phyloP scores from a whole-genome alignment of 2,888 invertebrate genomes.

The Volucella zonaria region DNA sequence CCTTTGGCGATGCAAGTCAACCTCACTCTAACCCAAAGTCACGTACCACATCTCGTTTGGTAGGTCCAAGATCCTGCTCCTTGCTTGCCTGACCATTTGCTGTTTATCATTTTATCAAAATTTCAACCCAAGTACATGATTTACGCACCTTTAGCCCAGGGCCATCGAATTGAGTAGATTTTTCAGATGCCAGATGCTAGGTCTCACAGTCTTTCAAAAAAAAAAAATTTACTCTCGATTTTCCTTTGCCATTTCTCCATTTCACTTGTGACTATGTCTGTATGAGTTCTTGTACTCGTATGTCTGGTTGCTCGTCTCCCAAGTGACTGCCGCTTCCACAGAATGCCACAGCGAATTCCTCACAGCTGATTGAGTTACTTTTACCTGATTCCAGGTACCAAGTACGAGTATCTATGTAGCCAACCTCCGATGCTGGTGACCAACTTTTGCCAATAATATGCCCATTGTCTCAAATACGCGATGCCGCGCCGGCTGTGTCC shows the following conservation, averaged over 20 bases:
- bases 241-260: slow-evolving; percentile 32
- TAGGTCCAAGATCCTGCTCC: not conserved
- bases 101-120: slow-evolving; percentile 47
- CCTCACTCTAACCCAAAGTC: slow-evolving; percentile 11
- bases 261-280: slow-evolving; percentile 47
- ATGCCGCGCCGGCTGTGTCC: not conserved
- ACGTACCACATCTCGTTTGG: slow-evolving; percentile 41
- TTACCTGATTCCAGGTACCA: slow-evolving; percentile 52
- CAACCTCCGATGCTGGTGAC: slow-evolving; percentile 37
- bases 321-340: slow-evolving; percentile 24
- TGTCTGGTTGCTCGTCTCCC: slow-evolving; percentile 17
- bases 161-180: not conserved
- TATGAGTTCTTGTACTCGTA: too few species aligned
- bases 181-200: not conserved
- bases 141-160: slow-evolving; percentile 38
- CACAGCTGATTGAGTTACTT: slow-evolving; percentile 64
- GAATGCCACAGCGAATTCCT: slow-evolving; percentile 39
- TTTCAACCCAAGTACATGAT: slow-evolving; percentile 21
- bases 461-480: slow-evolving; percentile 62
- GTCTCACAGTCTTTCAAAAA: not conserved
- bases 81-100: slow-evolving; percentile 12
- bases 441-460: slow-evolving; percentile 68
- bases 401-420: not conserved
- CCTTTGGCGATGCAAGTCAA: slow-evolving; percentile 13
- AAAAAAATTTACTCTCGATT: slow-evolving; percentile 44